Evolutionary conservation across 2,888 invertebrate genomes (phyloP).

Genomic region (Netelia inedita): DNA sequence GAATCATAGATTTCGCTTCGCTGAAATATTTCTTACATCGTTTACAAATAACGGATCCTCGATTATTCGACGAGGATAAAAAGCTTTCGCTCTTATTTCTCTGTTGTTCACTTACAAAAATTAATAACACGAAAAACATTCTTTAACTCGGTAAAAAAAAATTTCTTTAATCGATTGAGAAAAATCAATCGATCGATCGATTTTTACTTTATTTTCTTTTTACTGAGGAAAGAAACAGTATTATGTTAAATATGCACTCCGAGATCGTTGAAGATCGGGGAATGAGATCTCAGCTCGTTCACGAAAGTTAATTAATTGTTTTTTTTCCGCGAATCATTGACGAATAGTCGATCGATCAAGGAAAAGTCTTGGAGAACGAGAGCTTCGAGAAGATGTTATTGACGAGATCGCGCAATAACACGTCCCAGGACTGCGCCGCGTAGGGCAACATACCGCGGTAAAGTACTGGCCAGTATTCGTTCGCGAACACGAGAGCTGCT

Average conservation of each 20-base stretch:
- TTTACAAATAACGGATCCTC: neutral
- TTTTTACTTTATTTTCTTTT: conserved; percentile 1
- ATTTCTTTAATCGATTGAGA: neutral
- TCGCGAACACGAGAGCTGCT: conserved; percentile 86
- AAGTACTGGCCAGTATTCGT: conserved; percentile 88
- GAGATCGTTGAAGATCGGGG: conserved; percentile 26
- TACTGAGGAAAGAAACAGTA: conserved; percentile 7
- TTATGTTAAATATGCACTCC: neutral
- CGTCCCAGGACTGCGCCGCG: conserved; percentile 87
- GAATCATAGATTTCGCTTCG: no score
- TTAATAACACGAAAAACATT: conserved; percentile 21
- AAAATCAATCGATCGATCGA: neutral
- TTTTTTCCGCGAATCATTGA: neutral
- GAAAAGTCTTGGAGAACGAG: conserved; percentile 79
- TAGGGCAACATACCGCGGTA: conserved; percentile 87
- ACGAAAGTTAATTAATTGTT: conserved; percentile 12
- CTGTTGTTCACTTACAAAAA: conserved; percentile 13
- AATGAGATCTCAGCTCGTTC: conserved; percentile 32
- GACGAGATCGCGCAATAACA: conserved; percentile 85
- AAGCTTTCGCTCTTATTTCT: conserved; percentile 13
- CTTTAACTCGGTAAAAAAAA: neutral
- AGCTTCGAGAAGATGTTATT: conserved; percentile 86
- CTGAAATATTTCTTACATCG: neutral
- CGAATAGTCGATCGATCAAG: conserved; percentile 71
- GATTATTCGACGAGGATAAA: conserved; percentile 2